phyloP scores from a whole-genome alignment of 2,797 vertebrate species.

The Coracias cyanogaster region DNA sequence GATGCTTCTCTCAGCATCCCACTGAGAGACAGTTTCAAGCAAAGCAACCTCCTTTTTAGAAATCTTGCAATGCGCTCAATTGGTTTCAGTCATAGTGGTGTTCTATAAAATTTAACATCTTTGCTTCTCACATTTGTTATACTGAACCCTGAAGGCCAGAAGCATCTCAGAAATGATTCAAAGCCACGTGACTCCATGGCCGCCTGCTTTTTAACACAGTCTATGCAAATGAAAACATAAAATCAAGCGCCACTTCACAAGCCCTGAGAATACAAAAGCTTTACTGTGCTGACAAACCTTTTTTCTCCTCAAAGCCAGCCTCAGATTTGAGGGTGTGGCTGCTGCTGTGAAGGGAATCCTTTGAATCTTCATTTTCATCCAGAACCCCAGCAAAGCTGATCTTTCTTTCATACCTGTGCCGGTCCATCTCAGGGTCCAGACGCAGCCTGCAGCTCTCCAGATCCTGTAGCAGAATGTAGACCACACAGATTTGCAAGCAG shows the following conservation, averaged over 20 bases:
- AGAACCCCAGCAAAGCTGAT: slow-evolving; percentile 99
- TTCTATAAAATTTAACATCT: slow-evolving; percentile 31
- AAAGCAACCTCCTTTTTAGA: background rate
- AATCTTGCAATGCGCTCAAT: background rate
- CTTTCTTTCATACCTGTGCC: slow-evolving; percentile 97
- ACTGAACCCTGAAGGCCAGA: slow-evolving; percentile 15
- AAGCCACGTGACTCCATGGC: slow-evolving; percentile 48
- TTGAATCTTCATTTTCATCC: slow-evolving; percentile 95
- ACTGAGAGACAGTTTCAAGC: background rate
- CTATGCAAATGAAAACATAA: slow-evolving; percentile 55
- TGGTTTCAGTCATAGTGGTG: background rate
- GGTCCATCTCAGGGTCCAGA: slow-evolving; percentile 94
- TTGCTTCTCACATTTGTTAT: slow-evolving; percentile 57
- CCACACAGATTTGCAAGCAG: background rate
- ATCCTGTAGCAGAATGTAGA: slow-evolving; percentile 81
- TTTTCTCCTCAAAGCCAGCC: slow-evolving; percentile 93
- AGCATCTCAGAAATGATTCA: background rate
- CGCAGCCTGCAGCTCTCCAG: slow-evolving; percentile 94
- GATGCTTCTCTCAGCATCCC: background rate
- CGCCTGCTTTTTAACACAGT: slow-evolving; percentile 30
- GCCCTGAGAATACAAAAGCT: slow-evolving; percentile 10
- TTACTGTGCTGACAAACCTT: slow-evolving; percentile 78
- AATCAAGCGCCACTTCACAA: slow-evolving; percentile 54
- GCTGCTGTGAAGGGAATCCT: slow-evolving; percentile 96
- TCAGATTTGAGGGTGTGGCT: slow-evolving; percentile 98